A percentile compares a stretch with the other conserved stretches of the same genome.
Conservation (phyloP, 2,797 vertebrate genomes). For the Catamblyrhynchus diadema region DNA sequence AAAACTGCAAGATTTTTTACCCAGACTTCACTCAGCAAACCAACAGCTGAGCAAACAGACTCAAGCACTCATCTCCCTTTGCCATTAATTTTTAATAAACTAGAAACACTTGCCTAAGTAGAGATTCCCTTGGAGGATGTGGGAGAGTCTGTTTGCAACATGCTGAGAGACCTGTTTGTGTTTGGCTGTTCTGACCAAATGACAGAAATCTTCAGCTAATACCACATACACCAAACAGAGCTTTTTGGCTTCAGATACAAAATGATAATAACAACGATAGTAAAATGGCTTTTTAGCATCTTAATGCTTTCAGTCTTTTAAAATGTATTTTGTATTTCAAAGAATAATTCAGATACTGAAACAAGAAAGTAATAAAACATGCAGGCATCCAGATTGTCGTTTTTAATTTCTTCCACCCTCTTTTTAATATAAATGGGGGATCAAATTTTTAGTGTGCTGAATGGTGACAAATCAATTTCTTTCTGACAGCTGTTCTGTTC, state of each 20-base stretch:
- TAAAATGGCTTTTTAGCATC: neutral
- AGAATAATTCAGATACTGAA: neutral
- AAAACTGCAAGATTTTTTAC: neutral
- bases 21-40: neutral
- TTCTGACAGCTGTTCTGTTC: neutral
- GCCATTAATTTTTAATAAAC: neutral
- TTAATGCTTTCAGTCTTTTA: neutral
- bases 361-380: neutral
- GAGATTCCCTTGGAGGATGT: neutral
- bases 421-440: neutral
- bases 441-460: neutral
- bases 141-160: neutral
- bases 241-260: neutral
- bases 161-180: neutral
- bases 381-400: neutral
- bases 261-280: neutral
- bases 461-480: neutral
- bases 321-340: neutral
- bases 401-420: accelerated
- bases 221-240: neutral
- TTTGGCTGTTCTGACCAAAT: neutral
- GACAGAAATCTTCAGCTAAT: neutral
- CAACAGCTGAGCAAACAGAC: neutral
- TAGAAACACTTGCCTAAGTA: neutral
- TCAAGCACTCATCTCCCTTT: neutral